Conservation (phyloP, 2,113 vertebrate genomes). For the Butastur rufipennis region DNA sequence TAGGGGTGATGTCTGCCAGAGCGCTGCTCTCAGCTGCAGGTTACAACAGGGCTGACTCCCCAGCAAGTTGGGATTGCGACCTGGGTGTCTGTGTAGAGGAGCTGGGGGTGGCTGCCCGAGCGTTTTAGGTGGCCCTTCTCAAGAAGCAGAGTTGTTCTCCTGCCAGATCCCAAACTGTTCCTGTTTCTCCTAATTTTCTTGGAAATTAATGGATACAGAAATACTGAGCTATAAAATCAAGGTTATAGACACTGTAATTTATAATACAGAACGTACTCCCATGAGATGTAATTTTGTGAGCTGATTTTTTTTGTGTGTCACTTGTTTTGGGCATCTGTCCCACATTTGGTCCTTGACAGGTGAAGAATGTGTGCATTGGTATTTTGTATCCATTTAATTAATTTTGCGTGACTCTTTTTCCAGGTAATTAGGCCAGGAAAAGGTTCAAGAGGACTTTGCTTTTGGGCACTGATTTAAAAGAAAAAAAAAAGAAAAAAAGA, state of each 20-base stretch:
- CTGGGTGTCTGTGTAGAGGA: background rate
- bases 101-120: rapidly evolving
- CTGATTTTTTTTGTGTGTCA: background rate
- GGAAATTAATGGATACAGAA: background rate
- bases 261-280: background rate
- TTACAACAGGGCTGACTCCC: background rate
- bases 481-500: background rate
- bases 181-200: background rate
- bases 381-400: slow-evolving; percentile 14
- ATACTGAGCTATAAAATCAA: background rate
- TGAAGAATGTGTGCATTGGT: slow-evolving; percentile 12
- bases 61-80: background rate
- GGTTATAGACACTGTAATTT: background rate
- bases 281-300: background rate
- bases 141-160: background rate
- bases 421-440: background rate
- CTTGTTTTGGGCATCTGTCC: slow-evolving; percentile 21
- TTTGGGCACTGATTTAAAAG: too few relatives aligned
- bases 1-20: background rate
- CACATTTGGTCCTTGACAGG: slow-evolving; percentile 40
- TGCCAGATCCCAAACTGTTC: background rate
- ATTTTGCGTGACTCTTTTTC: background rate
- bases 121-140: background rate
- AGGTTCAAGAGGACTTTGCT: too few relatives aligned
- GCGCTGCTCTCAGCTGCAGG: rapidly evolving